Base-by-base conservation (phyloP, 2,888 invertebrate genomes). In the Drymonia ruficornis region DNA sequence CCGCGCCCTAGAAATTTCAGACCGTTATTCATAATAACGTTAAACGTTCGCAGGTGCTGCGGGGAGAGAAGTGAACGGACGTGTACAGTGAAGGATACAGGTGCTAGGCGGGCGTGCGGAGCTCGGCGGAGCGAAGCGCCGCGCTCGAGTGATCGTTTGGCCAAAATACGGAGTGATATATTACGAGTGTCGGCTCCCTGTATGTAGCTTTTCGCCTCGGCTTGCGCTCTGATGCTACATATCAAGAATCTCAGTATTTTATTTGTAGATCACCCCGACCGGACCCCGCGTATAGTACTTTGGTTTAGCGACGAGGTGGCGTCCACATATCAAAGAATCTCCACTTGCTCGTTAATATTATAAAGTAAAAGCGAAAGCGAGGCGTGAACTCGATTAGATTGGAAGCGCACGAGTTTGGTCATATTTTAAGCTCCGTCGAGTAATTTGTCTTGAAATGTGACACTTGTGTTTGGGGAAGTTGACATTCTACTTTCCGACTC, bases 11-110 rank as follows among this genome's bases (percentile, higher is more conserved):
- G 31, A 11, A 8, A 31, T 12, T 12, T 31, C 31, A 28, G 8
- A 11, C 9, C 3, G 31, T 31, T 31, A 1, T 31, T 23, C 38
- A 15, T 15, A 38, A n/a, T 43, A 19, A 19, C 13, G 13, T 23
- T 19, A 19, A 29, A 46, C 28, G 12, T 46, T 16, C 29, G 13
- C 47, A 68, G 60, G 53, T 60, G 49, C 49, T 34, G 19, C 15
- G 43, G 50, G 52, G 48, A 42, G 69, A 78, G 77, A 74, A 78
- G 66, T 80, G 81, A 78, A 82, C 77, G 77, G 77, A 75, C 72
- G 80, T 91, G 89, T 90, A 90, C 86, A 89, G 88, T 89, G 83
- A 88, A 84, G 66, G 82, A 78, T 81, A 83, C 83, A 86, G 89
- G 89, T 90, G 90, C 90, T 90, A 89, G 78, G 79, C 76, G 70